Conservation (phyloP, 23 tunicate genomes). For the Phallusia fumigata region DNA sequence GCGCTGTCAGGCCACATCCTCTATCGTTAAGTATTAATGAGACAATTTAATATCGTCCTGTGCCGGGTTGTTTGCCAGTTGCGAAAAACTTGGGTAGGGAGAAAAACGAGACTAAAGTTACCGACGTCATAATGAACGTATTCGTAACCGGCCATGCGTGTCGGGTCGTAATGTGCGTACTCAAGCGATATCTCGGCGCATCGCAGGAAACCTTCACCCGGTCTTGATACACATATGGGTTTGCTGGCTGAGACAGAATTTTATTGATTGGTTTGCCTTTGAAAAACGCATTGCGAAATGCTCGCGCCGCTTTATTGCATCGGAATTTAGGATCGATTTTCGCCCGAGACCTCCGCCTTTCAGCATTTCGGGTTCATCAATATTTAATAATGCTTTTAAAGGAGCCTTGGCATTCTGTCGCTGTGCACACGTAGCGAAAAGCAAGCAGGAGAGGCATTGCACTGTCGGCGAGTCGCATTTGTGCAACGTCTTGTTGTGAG, state of each 20-base stretch:
- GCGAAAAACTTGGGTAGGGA: neutral
- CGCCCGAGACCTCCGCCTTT: neutral
- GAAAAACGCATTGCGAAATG: no score
- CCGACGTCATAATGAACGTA: neutral
- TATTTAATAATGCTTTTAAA: constrained; percentile 4
- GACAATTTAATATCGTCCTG: neutral
- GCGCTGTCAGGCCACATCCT: no score
- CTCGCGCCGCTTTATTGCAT: neutral
- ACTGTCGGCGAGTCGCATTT: neutral
- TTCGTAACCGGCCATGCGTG: neutral
- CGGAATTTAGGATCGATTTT: neutral
- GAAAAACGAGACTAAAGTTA: neutral
- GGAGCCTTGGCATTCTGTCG: constrained; percentile 10
- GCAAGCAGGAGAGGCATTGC: neutral
- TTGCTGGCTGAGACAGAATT: neutral
- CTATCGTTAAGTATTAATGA: constrained; percentile 1
- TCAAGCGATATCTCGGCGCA: neutral
- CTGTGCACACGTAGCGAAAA: neutral
- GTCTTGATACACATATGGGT: no score
- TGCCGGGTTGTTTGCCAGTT: neutral
- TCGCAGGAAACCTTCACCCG: no score
- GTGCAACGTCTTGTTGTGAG: neutral
- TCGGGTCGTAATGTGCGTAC: neutral
- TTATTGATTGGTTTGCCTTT: neutral
- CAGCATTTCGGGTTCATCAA: neutral